Conservation (phyloP, 2,797 vertebrate species). For the Falco berigora region DNA sequence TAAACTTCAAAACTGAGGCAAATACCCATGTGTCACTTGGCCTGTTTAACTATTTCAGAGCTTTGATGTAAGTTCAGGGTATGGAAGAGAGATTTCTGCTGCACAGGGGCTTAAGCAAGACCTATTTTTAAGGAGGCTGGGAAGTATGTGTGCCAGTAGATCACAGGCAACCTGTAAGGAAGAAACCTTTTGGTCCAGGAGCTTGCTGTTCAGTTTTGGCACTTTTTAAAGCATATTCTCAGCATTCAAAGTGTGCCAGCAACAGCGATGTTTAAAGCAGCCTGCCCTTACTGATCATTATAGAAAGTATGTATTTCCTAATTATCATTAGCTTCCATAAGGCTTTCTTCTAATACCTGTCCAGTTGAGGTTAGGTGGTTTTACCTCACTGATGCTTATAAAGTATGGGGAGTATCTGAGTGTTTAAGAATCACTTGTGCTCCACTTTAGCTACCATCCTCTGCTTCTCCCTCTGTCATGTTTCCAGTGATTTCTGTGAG, state of each 20-base stretch:
- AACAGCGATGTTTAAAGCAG: not conserved
- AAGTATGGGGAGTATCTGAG: not conserved
- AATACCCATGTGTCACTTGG: not conserved
- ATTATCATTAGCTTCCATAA: not conserved
- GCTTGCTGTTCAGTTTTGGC: not conserved
- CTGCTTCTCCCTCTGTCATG: not conserved
- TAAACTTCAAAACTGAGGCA: not conserved
- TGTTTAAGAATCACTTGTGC: not conserved
- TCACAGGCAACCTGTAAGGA: not conserved
- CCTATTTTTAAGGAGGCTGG: not conserved
- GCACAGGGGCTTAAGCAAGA: not conserved
- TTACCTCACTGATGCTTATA: not conserved
- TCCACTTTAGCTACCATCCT: not conserved
- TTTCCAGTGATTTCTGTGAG: not conserved
- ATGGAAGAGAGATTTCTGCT: not conserved
- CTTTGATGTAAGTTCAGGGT: not conserved
- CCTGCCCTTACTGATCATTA: not conserved
- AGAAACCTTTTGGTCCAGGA: not conserved
- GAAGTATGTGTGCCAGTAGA: not conserved
- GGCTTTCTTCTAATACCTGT: not conserved
- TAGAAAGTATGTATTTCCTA: not conserved
- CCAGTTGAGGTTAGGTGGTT: not conserved
- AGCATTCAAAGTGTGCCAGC: not conserved
- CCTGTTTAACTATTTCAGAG: constrained; percentile 13
- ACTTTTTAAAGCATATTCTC: not conserved